Base-by-base conservation (phyloP, 2,888 invertebrate species). In the Tenthredo notha region DNA sequence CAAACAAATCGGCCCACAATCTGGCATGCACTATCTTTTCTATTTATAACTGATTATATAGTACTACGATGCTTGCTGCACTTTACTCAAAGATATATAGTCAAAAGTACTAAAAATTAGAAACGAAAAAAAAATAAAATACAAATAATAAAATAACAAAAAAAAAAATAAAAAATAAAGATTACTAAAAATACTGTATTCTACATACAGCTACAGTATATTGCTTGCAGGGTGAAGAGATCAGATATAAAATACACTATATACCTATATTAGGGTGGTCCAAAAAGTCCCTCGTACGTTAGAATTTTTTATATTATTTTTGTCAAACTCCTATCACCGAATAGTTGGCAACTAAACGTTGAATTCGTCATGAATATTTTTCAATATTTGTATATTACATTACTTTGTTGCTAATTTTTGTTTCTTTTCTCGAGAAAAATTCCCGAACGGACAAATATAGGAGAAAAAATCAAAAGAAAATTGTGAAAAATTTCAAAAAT, bases 121-220 rank as follows among this genome's bases (percentile, higher is more conserved):
- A 47, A 47, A 47, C 47, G 10, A 3, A 61, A 25, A 25, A 18
- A 61, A 61, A 61, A 21, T 9, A 58, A n/a, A n/a, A n/a, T n/a
- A n/a, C n/a, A n/a, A n/a, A n/a, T n/a, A n/a, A n/a, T n/a, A n/a
- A n/a, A n/a, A 12, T 2, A 47, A n/a, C 7, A 61, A 61, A 25
- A 65, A 58, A 18, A 85, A 37, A 10, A 85, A 78, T 25, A 12
- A 80, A 78, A 9, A 58, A 58, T 33, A n/a, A 18, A 47, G 43
- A 77, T 0, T 61, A 84, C 25, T 21, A 65, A 18, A 61, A 78
- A 40, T 50, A 43, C 21, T 67, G 29, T 33, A 29, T 33, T 29
- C 25, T 67, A 67, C 67, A 29, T 67, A 67, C 67, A 67, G 67
- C 67, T 67, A 67, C 67, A 50, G 67, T 67, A 67, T 67, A 67